Conservation (phyloP, 2,797 vertebrate genomes). For the Bovichtus diacanthus region DNA sequence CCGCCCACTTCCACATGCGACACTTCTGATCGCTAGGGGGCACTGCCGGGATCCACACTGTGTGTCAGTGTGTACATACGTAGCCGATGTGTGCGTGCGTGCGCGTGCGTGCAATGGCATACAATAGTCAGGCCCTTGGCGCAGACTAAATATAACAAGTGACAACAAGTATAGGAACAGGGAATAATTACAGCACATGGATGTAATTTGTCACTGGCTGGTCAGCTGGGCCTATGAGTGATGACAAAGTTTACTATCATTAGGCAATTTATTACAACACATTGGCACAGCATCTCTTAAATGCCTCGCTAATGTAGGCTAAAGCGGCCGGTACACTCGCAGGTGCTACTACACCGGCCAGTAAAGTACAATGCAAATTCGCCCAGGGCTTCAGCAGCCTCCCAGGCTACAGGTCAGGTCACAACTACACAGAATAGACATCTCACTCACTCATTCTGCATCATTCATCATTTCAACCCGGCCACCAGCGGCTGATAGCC, state of each 20-base stretch:
- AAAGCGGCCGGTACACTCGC: conserved; percentile 9
- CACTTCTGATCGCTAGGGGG: conserved; percentile 77
- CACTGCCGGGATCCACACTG: conserved; percentile 59
- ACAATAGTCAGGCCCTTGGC: conserved; percentile 42
- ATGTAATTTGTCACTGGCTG: conserved; percentile 58
- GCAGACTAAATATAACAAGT: conserved; percentile 42
- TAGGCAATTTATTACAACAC: conserved; percentile 50
- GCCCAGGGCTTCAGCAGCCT: conserved; percentile 47
- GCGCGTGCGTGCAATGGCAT: conserved; percentile 25
- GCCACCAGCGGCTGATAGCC: neutral
- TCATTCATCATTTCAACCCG: conserved; percentile 19
- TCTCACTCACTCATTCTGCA: neutral
- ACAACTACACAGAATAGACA: conserved; percentile 43
- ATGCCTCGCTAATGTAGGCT: conserved; percentile 23
- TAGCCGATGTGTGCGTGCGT: conserved; percentile 5
- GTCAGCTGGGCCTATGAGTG: conserved; percentile 75
- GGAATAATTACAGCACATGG: conserved; percentile 51
- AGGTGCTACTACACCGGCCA: conserved; percentile 46
- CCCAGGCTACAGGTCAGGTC: conserved; percentile 78
- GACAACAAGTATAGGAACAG: conserved; percentile 47
- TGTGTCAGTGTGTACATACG: conserved; percentile 26
- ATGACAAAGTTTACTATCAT: conserved; percentile 74
- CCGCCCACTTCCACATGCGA: conserved; percentile 69
- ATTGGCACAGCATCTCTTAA: conserved; percentile 45
- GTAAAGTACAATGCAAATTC: conserved; percentile 25